These are phyloP conservation scores for Paramormyrops kingsleyae DNA, from an alignment of 2,113 vertebrate genomes.

Conservation along the genomic window DNA sequence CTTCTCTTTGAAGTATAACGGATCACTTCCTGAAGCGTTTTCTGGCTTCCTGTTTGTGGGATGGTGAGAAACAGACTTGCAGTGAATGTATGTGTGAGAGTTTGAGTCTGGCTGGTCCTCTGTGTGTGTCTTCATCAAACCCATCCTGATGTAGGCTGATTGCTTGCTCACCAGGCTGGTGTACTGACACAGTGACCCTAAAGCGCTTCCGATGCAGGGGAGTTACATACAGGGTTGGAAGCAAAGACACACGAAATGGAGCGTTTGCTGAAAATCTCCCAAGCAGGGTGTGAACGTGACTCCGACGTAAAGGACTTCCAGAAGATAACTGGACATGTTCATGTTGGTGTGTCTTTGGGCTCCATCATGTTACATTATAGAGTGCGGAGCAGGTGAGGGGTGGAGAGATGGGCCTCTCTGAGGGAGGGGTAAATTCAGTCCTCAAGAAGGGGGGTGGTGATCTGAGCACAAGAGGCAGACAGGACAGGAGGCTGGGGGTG, in stretches of 20 bases:
- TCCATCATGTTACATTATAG: not conserved
- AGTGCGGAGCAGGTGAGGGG: not conserved
- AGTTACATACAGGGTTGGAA: not conserved
- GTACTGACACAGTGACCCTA: not conserved
- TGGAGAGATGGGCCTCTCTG: not conserved
- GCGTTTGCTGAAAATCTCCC: not conserved
- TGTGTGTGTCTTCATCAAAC: not conserved
- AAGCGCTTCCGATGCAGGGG: not conserved
- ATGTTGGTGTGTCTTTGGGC: not conserved
- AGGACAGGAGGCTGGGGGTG: not conserved
- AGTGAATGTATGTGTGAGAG: too few species aligned
- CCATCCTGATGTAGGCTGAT: not conserved
- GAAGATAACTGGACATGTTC: too few species aligned
- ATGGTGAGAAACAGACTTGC: slow-evolving; percentile 35
- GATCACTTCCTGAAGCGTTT: slow-evolving; percentile 40
- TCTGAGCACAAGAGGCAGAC: not conserved
- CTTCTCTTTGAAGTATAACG: slow-evolving; percentile 24
- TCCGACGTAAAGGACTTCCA: not conserved
- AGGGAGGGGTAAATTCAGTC: not conserved
- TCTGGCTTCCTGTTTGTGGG: slow-evolving; percentile 66
- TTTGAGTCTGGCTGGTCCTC: not conserved
- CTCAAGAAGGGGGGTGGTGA: not conserved
- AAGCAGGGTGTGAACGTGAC: not conserved
- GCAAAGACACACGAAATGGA: not conserved
- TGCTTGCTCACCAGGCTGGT: not conserved